These are phyloP conservation scores for Latrodectus geometricus DNA, from an alignment of 1,140 invertebrate genomes.

Conservation along the genomic window DNA sequence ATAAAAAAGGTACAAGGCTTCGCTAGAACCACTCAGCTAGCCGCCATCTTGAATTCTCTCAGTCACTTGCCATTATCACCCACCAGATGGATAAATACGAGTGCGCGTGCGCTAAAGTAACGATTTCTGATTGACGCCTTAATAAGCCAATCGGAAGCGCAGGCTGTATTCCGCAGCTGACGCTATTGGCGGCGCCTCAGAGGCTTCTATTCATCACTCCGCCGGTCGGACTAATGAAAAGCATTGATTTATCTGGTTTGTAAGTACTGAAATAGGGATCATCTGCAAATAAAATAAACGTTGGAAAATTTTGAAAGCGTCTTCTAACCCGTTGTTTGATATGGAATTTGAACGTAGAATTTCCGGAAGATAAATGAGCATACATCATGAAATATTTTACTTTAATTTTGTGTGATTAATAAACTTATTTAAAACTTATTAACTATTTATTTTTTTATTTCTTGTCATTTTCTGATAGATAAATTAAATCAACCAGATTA, in stretches of 20 bases:
- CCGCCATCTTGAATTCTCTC: slow-evolving; percentile 58
- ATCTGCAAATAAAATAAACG: slow-evolving; percentile 4
- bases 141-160: slow-evolving; percentile 61
- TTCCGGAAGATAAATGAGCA: background rate
- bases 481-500: too few species aligned
- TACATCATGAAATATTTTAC: background rate
- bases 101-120: slow-evolving; percentile 54
- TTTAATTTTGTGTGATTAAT: background rate
- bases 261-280: slow-evolving; percentile 14
- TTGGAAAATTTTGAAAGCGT: background rate
- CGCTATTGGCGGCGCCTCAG: slow-evolving; percentile 59
- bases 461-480: background rate
- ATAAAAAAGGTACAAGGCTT: background rate
- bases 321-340: background rate
- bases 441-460: background rate
- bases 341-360: background rate
- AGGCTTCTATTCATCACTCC: slow-evolving; percentile 61
- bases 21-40: slow-evolving; percentile 3
- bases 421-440: background rate
- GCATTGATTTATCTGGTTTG: slow-evolving; percentile 61
- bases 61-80: slow-evolving; percentile 53
- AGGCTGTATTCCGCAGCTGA: slow-evolving; percentile 46
- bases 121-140: slow-evolving; percentile 61
- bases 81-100: background rate
- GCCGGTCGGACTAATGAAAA: slow-evolving; percentile 57